phyloP scores from a whole-genome alignment of 2,888 invertebrate genomes.

The Cerastoderma edule region DNA sequence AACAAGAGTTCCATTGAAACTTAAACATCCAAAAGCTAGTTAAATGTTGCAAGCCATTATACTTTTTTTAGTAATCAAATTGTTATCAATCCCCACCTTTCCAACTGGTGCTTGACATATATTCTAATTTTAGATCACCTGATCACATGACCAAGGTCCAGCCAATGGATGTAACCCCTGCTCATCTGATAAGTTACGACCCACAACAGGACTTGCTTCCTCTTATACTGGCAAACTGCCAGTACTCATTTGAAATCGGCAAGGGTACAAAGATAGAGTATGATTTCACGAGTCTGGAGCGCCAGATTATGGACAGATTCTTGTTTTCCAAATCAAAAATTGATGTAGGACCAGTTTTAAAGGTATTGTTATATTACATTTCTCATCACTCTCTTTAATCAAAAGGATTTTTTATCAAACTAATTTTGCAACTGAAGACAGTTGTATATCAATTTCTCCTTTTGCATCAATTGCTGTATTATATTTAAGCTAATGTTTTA shows the following conservation, averaged over 20 bases:
- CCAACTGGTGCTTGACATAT: no score
- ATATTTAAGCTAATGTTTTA: no score
- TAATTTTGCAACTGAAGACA: no score
- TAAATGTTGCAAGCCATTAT: no score
- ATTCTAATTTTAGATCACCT: background rate
- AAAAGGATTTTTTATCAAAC: no score
- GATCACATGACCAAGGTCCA: conserved; percentile 27
- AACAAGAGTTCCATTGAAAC: no score
- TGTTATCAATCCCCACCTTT: no score
- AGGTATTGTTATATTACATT: conserved; percentile 28
- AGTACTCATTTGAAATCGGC: conserved; percentile 69
- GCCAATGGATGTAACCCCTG: conserved; percentile 56
- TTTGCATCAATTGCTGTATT: no score
- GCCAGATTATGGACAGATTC: conserved; percentile 69
- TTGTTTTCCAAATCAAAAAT: conserved; percentile 62
- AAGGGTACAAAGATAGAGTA: conserved; percentile 66
- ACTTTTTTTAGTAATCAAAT: no score
- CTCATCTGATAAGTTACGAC: conserved; percentile 67
- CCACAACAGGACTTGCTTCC: conserved; percentile 70
- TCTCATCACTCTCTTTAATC: no score
- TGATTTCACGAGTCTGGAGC: conserved; percentile 67
- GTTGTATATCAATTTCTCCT: no score
- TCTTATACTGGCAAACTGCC: conserved; percentile 71
- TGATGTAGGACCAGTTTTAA: conserved; percentile 39
- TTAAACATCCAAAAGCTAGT: no score